Percentiles rank a stretch among this genome's conserved stretches.
Evolutionary conservation across 2,888 invertebrate genomes (phyloP).

Genomic region (Tinea pellionella): DNA sequence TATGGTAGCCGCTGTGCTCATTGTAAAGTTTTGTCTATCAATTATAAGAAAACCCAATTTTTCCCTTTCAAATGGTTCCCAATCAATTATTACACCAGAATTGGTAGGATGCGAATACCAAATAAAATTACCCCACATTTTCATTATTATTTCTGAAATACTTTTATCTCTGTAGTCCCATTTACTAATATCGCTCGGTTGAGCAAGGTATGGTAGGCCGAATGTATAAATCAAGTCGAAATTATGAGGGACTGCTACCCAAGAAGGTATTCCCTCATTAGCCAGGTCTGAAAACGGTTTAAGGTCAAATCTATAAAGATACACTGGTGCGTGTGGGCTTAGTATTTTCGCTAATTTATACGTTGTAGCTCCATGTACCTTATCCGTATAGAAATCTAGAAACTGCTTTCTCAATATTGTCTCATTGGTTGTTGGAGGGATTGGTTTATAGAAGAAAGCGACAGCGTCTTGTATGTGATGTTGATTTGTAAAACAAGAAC

Average conservation of each 20-base stretch:
- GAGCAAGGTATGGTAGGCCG: conserved; percentile 80
- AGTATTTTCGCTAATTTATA: conserved; percentile 75
- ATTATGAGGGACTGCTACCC: conserved; percentile 85
- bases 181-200: conserved; percentile 67
- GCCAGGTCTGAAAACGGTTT: conserved; percentile 76
- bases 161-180: conserved; percentile 85
- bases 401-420: conserved; percentile 73
- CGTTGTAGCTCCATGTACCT: conserved; percentile 78
- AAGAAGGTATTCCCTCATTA: conserved; percentile 76
- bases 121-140: conserved; percentile 83
- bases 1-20: conserved; percentile 74
- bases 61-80: conserved; percentile 77
- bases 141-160: conserved; percentile 83
- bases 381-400: conserved; percentile 80
- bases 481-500: conserved; percentile 72
- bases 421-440: conserved; percentile 72
- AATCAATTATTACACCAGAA: conserved; percentile 77
- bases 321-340: conserved; percentile 72
- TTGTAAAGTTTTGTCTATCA: conserved; percentile 78
- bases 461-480: conserved; percentile 79
- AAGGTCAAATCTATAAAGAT: conserved; percentile 80
- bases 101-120: conserved; percentile 79
- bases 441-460: conserved; percentile 80
- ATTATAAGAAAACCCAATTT: conserved; percentile 79
- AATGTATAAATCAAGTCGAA: conserved; percentile 85